Evolutionary conservation across 2,797 vertebrate species (phyloP).

Genomic region (Micromesistius poutassou): DNA sequence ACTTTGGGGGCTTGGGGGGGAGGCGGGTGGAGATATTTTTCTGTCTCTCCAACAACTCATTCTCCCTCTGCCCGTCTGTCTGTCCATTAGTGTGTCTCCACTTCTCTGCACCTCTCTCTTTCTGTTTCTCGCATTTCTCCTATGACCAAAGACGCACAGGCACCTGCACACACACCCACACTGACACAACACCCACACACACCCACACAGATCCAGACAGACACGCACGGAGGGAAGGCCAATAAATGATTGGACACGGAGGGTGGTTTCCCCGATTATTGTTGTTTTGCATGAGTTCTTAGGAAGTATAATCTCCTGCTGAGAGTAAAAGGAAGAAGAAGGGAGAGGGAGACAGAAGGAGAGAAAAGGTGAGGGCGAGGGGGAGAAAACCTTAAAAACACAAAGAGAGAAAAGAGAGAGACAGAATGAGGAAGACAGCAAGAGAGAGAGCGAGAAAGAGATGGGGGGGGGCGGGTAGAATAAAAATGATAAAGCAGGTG

Average conservation of each 20-base stretch:
- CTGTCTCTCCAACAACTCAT: neutral
- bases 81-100: neutral
- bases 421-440: neutral
- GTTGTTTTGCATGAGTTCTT: constrained; percentile 48
- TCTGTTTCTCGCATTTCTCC: constrained; percentile 35
- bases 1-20: constrained; percentile 13
- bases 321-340: constrained; percentile 14
- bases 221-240: neutral
- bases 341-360: constrained; percentile 24
- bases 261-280: constrained; percentile 43
- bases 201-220: neutral
- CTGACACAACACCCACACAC: neutral
- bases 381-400: constrained; percentile 12
- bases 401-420: constrained; percentile 32
- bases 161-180: neutral
- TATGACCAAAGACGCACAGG: neutral
- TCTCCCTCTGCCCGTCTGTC: neutral
- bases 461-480: constrained; percentile 20
- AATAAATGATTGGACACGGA: constrained; percentile 37
- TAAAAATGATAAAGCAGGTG: constrained; percentile 13
- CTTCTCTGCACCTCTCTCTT: neutral
- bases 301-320: constrained; percentile 52
- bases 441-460: constrained; percentile 18
- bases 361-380: constrained; percentile 8
- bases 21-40: neutral